Evolutionary conservation across 2,888 invertebrate genomes (phyloP).

Genomic region (Microctonus aethiopoides): DNA sequence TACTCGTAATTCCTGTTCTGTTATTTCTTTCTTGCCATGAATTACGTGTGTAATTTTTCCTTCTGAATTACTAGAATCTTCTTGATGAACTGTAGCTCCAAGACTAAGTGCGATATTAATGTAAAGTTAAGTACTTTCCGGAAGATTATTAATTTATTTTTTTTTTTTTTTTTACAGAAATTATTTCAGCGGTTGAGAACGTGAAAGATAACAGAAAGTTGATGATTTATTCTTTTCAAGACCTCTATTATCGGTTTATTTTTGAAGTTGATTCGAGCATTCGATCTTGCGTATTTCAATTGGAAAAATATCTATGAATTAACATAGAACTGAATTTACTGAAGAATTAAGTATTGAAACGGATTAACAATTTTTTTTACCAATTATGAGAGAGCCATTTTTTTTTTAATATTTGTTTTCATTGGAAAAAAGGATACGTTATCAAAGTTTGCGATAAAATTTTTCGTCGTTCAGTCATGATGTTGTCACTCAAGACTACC

Average conservation of each 20-base stretch:
- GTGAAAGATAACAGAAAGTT: too few species aligned
- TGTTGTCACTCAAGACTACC: conserved; percentile 44
- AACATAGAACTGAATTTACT: too few species aligned
- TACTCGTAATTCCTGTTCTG: conserved; percentile 50
- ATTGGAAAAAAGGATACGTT: conserved; percentile 60
- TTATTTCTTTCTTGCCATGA: conserved; percentile 47
- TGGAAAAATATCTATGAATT: too few species aligned
- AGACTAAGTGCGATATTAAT: conserved; percentile 44
- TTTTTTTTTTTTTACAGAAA: not conserved
- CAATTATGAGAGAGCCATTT: too few species aligned
- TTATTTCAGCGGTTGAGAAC: too few species aligned
- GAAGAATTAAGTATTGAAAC: too few species aligned
- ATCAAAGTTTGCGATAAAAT: conserved; percentile 45
- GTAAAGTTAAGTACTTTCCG: not conserved
- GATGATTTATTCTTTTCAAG: too few species aligned
- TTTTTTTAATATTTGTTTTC: not conserved
- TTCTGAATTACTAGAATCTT: conserved; percentile 40
- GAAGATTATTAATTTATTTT: not conserved
- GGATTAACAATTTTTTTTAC: too few species aligned
- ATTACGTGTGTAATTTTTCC: conserved; percentile 54
- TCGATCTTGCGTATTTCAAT: too few species aligned
- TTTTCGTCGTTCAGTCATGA: conserved; percentile 38
- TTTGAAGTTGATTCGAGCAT: too few species aligned
- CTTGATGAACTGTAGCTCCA: conserved; percentile 44
- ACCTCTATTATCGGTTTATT: too few species aligned